Evolutionary conservation across 2,888 invertebrate species (phyloP).

Genomic region (Volucella inanis): DNA sequence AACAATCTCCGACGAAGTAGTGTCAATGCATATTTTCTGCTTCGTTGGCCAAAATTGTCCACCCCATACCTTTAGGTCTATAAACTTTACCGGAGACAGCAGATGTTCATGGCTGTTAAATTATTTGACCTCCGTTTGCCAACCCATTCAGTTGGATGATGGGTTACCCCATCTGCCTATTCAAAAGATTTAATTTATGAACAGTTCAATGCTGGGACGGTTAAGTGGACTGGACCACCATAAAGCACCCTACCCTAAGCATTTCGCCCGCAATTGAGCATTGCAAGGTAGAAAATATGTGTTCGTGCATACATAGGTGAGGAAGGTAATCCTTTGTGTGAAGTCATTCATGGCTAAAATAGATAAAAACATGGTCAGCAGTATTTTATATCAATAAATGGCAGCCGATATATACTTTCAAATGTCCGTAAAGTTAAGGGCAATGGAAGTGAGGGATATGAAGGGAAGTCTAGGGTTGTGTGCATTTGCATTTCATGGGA

Average conservation of each 20-base stretch:
- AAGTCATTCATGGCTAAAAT: slow-evolving; percentile 52
- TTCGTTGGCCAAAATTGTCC: slow-evolving; percentile 44
- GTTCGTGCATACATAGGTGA: no score
- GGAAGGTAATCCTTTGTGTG: slow-evolving; percentile 46
- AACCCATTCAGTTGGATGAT: not conserved
- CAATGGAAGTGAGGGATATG: no score
- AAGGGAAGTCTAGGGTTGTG: no score
- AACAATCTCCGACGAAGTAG: slow-evolving; percentile 21
- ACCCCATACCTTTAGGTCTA: slow-evolving; percentile 22
- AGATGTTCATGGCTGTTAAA: slow-evolving; percentile 45
- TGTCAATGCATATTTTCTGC: slow-evolving; percentile 62
- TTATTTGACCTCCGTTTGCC: slow-evolving; percentile 31
- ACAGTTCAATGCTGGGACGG: slow-evolving; percentile 47
- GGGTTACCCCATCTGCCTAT: slow-evolving; percentile 30
- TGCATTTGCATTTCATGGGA: no score
- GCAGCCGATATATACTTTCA: no score
- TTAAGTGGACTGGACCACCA: slow-evolving; percentile 10
- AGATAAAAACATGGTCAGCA: slow-evolving; percentile 61
- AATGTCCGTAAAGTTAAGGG: no score
- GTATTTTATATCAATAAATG: slow-evolving; percentile 1
- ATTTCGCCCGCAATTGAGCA: slow-evolving; percentile 7
- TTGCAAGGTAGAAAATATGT: slow-evolving; percentile 16
- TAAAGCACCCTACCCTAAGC: slow-evolving; percentile 3
- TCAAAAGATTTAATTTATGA: slow-evolving; percentile 59
- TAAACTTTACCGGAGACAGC: slow-evolving; percentile 39